Evolutionary conservation across 1,140 invertebrate genomes (phyloP).

Genomic region (Bemisia tabaci): DNA sequence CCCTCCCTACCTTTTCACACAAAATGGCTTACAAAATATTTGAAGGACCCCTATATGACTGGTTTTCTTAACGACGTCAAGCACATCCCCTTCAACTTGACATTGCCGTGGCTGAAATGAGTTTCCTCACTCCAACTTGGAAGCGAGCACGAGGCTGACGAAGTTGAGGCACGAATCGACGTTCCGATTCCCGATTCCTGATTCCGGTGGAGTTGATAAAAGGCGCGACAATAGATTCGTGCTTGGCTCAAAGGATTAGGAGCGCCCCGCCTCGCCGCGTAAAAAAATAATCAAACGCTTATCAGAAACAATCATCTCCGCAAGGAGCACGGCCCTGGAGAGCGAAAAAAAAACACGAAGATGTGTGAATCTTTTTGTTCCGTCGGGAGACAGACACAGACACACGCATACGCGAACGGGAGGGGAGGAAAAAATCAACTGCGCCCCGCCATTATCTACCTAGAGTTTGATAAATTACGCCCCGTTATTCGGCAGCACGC

Average conservation of each 20-base stretch:
- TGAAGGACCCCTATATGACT: too few species aligned
- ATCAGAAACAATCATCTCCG: background rate
- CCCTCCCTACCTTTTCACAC: too few species aligned
- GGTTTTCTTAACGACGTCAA: too few species aligned
- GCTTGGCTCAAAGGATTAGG: background rate
- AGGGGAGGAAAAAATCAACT: background rate
- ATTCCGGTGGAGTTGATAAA: too few species aligned
- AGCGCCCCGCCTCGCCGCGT: background rate
- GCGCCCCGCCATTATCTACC: background rate
- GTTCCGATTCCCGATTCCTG: too few species aligned
- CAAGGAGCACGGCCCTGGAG: background rate
- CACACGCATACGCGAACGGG: background rate
- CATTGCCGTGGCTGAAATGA: too few species aligned
- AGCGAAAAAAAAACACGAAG: background rate
- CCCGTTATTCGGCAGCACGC: background rate
- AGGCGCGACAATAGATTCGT: background rate
- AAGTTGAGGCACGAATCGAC: too few species aligned
- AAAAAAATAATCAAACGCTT: background rate
- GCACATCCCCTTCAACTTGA: too few species aligned
- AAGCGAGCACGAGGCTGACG: too few species aligned
- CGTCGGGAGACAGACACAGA: background rate
- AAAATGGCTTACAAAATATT: too few species aligned
- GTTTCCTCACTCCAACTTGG: too few species aligned
- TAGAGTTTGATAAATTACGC: background rate
- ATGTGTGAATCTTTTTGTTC: background rate